Base-by-base conservation (phyloP, 2,888 invertebrate species). In the Gonocerus acuteangulatus region DNA sequence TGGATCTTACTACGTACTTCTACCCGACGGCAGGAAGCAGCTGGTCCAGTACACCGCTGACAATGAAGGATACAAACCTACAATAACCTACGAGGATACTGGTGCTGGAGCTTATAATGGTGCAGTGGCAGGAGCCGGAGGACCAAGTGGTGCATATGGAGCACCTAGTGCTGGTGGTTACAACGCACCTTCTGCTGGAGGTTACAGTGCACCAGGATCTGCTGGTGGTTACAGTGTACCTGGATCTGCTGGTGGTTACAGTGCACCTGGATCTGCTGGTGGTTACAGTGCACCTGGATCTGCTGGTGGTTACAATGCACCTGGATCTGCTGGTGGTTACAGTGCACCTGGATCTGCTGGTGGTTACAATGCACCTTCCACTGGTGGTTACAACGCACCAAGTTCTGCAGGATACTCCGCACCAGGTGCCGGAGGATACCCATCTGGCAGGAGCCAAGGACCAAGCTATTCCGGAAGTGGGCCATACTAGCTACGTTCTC, bases 11-110 rank as follows among this genome's bases (percentile, higher is more conserved):
- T 87, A 89, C 78, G 89, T 90, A 73, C 79, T 88, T 69, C 80
- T 90, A 75, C 89, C 89, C 67, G 89, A 89, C 77, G 89, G 89
- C 74, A 84, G 89, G 76, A 88, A 85, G 76, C 89, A 89, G 79
- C 83, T 87, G 73, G 88, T 90, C 69, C 84, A 86, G 74, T 90
- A 89, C 75, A 86, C 86, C 75, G 89, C 89, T 21, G 89, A 88
- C 75, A 79, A 81, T 72, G 85, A 86, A 67, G 89, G 89, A 72
- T 90, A 85, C 77, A 85, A 86, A 74, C 89, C 89, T 71, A 83
- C 83, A 75, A 82, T 90, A 70, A 83, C 85, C 73, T 90, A 89
- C 74, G 87, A 89, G 80, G 89, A 68, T 34, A 69, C 70, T 11
- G 69, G 70, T n/a, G 69, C 66, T 48, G 67, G 67, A 34, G 66